Evolutionary conservation across 1,140 invertebrate species (phyloP).

Genomic region (Harpegnathos saltator): DNA sequence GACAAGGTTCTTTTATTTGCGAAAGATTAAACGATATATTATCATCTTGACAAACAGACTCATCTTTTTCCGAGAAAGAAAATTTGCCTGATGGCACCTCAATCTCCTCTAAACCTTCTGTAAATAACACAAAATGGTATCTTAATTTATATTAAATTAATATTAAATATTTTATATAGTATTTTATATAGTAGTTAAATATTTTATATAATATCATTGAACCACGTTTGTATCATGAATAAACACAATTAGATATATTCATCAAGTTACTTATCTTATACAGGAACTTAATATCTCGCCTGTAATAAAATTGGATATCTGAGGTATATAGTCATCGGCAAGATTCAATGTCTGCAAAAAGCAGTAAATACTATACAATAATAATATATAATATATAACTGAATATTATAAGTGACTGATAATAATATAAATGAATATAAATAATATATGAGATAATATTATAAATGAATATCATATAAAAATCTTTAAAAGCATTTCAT

Average conservation of each 20-base stretch:
- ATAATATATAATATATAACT: too few species aligned
- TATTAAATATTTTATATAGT: too few species aligned
- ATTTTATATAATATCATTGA: neutral
- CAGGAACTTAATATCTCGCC: neutral
- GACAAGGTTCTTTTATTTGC: constrained; percentile 2
- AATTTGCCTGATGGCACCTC: constrained; percentile 20
- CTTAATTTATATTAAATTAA: neutral
- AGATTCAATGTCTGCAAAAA: constrained; percentile 44
- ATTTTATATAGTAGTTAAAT: too few species aligned
- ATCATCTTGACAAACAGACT: neutral
- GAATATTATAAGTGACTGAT: too few species aligned
- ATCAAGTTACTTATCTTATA: neutral
- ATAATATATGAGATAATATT: too few species aligned
- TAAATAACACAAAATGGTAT: neutral
- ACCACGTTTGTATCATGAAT: neutral
- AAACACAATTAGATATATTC: neutral
- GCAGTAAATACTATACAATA: too few species aligned
- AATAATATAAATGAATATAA: too few species aligned
- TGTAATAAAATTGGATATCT: constrained; percentile 19
- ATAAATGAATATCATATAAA: too few species aligned
- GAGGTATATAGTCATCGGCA: too few species aligned
- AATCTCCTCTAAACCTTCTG: constrained; percentile 24
- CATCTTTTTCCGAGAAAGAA: neutral
- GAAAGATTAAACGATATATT: neutral
- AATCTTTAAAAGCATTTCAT: too few species aligned